A percentile compares a stretch with the other conserved stretches of the same genome.
Conservation (phyloP, 2,113 vertebrate species). For the Spermophilus dauricus region DNA sequence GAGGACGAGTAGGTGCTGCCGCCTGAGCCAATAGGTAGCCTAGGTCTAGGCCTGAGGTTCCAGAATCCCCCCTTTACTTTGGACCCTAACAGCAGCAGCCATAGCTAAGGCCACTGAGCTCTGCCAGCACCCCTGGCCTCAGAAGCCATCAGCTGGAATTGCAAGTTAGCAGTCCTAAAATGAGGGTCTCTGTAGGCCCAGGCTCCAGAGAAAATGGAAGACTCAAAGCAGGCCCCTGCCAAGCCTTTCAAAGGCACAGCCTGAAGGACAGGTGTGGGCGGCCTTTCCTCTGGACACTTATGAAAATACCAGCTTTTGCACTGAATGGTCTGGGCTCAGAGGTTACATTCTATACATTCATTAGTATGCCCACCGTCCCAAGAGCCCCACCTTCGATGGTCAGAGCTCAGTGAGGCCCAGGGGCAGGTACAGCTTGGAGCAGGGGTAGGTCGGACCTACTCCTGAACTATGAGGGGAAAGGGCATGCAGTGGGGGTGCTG, state of each 20-base stretch:
- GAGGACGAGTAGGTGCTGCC: not conserved
- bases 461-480: not conserved
- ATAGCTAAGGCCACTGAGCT: not conserved
- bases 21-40: not conserved
- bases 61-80: not conserved
- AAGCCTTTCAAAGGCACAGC: constrained; percentile 27
- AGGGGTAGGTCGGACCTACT: not conserved
- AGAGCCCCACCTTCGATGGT: not conserved
- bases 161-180: not conserved
- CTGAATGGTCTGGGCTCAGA: not conserved
- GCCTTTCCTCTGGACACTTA: not conserved
- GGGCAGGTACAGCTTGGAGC: not conserved
- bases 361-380: not conserved
- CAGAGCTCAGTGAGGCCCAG: not conserved
- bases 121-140: not conserved
- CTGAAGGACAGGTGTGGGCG: not conserved
- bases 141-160: not conserved
- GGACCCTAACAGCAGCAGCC: constrained; percentile 49
- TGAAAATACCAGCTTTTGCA: not conserved
- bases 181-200: not conserved
- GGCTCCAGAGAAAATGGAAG: not conserved
- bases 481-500: fast-evolving
- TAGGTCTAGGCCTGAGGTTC: not conserved
- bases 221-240: not conserved
- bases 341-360: not conserved